phyloP scores from a whole-genome alignment of 2,113 vertebrate genomes.

The Tinamus guttatus region DNA sequence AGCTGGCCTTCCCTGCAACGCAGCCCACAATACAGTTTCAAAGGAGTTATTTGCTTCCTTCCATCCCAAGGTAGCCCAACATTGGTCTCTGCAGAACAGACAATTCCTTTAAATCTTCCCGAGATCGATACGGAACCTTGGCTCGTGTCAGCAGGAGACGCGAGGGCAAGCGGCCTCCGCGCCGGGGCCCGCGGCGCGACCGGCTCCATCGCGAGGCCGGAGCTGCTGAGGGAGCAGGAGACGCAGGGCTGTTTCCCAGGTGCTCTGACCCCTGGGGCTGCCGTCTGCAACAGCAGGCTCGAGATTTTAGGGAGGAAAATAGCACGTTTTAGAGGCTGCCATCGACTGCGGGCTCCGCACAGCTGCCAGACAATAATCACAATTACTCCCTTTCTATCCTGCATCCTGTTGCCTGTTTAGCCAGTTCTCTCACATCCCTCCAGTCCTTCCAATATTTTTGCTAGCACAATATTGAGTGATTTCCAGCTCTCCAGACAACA shows the following conservation, averaged over 20 bases:
- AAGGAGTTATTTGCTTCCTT: constrained; percentile 1
- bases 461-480: constrained; percentile 22
- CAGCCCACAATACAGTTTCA: neutral
- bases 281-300: neutral
- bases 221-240: constrained; percentile 12
- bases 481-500: constrained; percentile 30
- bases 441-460: constrained; percentile 25
- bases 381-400: constrained; percentile 58
- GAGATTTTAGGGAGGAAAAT: constrained; percentile 6
- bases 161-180: neutral
- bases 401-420: constrained; percentile 46
- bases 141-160: neutral
- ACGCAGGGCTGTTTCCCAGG: neutral
- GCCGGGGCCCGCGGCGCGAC: neutral
- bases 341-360: constrained; percentile 6
- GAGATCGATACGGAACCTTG: neutral
- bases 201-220: neutral
- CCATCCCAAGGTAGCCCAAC: neutral
- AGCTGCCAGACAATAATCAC: constrained; percentile 62
- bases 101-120: neutral
- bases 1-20: neutral
- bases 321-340: neutral
- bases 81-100: neutral
- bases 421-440: constrained; percentile 27
- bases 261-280: neutral